Evolutionary conservation across 2,888 invertebrate species (phyloP).

Genomic region (Odontothrips loti): DNA sequence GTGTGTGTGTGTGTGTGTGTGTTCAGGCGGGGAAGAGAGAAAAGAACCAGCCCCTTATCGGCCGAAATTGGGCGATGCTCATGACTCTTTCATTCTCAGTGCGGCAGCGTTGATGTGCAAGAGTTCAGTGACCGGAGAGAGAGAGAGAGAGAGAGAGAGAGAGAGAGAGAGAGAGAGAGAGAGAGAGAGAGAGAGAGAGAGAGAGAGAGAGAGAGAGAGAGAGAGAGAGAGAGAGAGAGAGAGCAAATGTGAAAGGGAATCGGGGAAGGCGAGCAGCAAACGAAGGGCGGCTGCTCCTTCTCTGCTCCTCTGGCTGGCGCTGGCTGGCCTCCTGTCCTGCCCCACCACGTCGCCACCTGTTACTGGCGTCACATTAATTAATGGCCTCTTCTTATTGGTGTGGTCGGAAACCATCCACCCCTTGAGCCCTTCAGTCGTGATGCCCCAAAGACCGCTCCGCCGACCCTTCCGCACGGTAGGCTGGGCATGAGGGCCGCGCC

Average conservation of each 20-base stretch:
- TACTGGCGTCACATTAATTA: neutral
- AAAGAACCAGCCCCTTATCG: neutral
- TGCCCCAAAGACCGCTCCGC: too few species aligned
- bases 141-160: neutral
- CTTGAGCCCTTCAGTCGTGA: neutral
- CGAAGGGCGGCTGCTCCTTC: too few species aligned
- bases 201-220: conserved; percentile 4
- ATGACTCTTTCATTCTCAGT: too few species aligned
- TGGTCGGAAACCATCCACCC: neutral
- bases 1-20: too few species aligned
- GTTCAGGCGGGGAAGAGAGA: too few species aligned
- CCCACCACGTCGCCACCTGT: neutral
- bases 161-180: conserved; percentile 1
- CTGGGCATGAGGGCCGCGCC: too few species aligned
- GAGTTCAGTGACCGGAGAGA: neutral
- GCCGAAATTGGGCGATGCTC: too few species aligned
- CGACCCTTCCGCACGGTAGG: too few species aligned
- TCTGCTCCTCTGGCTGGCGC: neutral
- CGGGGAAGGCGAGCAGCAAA: neutral
- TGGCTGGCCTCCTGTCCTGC: too few species aligned
- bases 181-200: conserved; percentile 13
- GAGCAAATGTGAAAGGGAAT: neutral
- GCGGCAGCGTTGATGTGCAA: neutral
- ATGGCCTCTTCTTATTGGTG: neutral
- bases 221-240: neutral